phyloP scores from a whole-genome alignment of 2,888 invertebrate genomes.

The Lepeophtheirus nordmannii region DNA sequence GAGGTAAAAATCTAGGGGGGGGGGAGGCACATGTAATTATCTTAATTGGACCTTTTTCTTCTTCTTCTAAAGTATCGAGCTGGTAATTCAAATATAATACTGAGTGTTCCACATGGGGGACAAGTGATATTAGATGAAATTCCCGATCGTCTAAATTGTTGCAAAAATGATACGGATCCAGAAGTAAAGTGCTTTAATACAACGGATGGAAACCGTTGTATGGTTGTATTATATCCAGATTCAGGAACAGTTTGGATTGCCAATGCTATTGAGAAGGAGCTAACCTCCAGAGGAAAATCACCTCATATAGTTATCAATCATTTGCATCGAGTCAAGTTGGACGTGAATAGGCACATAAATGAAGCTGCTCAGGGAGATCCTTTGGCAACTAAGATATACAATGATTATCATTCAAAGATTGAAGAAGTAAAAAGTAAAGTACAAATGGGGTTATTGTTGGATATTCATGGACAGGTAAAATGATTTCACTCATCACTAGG shows the following conservation, averaged over 20 bases:
- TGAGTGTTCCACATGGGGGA: slow-evolving; percentile 11
- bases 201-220: neutral
- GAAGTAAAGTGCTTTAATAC: neutral
- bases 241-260: neutral
- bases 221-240: neutral
- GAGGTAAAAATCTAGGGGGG: no score
- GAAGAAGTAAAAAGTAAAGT: neutral
- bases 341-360: slow-evolving; percentile 5
- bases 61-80: no score
- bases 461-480: slow-evolving; percentile 16
- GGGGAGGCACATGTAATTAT: no score
- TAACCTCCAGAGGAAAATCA: neutral
- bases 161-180: neutral
- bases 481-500: neutral
- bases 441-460: neutral
- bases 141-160: slow-evolving; percentile 5
- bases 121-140: neutral
- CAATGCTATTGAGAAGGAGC: neutral
- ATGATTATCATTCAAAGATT: neutral
- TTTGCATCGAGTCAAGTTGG: slow-evolving; percentile 13
- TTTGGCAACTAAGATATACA: neutral
- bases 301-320: slow-evolving; percentile 8
- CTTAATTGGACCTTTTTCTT: no score
- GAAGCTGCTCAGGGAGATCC: slow-evolving; percentile 20
- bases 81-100: neutral